Percentiles rank a stretch among this genome's conserved stretches.
phyloP scores from a whole-genome alignment of 53 echinoderm and acorn worm genomes.

The Glandiceps talaboti region DNA sequence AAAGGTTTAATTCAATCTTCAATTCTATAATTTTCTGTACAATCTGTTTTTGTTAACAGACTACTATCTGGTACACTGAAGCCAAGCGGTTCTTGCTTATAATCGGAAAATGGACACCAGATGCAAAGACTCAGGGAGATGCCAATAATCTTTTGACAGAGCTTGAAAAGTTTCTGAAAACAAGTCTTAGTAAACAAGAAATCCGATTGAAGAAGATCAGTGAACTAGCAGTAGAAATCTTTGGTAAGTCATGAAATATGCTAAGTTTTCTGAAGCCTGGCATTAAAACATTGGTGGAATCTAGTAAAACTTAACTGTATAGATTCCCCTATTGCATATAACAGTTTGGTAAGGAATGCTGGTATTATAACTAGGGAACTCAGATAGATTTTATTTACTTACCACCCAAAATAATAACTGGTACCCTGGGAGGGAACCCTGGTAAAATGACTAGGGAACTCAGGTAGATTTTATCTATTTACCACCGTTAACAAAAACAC shows the following conservation, averaged over 20 bases:
- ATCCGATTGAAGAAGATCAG: conserved; percentile 68
- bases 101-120: conserved; percentile 35
- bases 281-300: not conserved
- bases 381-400: too few species aligned
- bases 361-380: too few species aligned
- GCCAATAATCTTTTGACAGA: conserved; percentile 56
- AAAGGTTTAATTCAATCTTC: too few species aligned
- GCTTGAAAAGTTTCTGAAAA: conserved; percentile 76
- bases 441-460: too few species aligned
- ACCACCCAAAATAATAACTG: too few species aligned
- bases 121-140: conserved; percentile 45
- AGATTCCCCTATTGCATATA: too few species aligned
- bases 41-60: too few species aligned
- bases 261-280: not conserved
- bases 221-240: conserved; percentile 66
- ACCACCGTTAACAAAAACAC: too few species aligned
- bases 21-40: too few species aligned
- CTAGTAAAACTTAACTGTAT: conserved; percentile 2
- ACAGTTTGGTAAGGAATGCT: too few species aligned
- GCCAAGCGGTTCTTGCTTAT: conserved; percentile 63
- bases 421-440: too few species aligned
- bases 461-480: too few species aligned
- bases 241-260: conserved; percentile 76
- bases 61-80: conserved; percentile 84
- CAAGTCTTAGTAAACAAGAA: conserved; percentile 55